Evolutionary conservation across 2,113 vertebrate genomes (phyloP), one percentile per base, ranked within the genome.

Genomic region (Lates calcarifer): DNA sequence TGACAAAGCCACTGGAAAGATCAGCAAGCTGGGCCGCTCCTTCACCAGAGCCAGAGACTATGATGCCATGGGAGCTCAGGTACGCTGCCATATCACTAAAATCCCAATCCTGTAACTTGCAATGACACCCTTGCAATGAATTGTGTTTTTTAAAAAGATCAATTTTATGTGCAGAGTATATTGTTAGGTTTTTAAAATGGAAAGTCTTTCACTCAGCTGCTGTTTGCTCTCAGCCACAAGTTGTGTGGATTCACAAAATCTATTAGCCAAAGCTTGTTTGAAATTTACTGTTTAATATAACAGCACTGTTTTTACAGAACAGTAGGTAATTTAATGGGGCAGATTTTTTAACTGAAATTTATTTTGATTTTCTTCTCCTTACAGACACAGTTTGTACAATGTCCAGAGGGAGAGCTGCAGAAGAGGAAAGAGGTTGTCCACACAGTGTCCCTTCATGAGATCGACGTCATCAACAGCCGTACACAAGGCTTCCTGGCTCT

Each of bases 391-490:
- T 99, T 99, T 15, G 97, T 99, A 11, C 97, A 99, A 86, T 99
- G 97, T 84, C 97, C 97, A 0, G 97, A 98, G 3, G 97, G 97
- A 8, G 97, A 99, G 91, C 95, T 99, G 24, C 97, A 98, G 94
- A 99, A 98, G 55, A 95, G 97, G 53, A 98, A 98, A 79, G 97
- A 98, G 87, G 97, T 98, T 24, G 96, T 99, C 5, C 97, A 99
- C 75, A 98, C 97, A 0, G 97, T 99, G 87, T 97, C 97, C 0
- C 94, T 99, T 24, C 97, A 99, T 0, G 97, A 98, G 94, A 97
- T 99, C 0, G 97, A 98, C 0, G 97, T 98, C 90, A 99, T 99
- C 92, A 99, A 98, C 93, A 97, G 97, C 65, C 96, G 97, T 65
- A 98, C 97, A 0, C 97, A 99, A 90, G 97, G 97, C 67, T 99